phyloP scores from a whole-genome alignment of 2,888 invertebrate species.

The Erebia palarica region DNA sequence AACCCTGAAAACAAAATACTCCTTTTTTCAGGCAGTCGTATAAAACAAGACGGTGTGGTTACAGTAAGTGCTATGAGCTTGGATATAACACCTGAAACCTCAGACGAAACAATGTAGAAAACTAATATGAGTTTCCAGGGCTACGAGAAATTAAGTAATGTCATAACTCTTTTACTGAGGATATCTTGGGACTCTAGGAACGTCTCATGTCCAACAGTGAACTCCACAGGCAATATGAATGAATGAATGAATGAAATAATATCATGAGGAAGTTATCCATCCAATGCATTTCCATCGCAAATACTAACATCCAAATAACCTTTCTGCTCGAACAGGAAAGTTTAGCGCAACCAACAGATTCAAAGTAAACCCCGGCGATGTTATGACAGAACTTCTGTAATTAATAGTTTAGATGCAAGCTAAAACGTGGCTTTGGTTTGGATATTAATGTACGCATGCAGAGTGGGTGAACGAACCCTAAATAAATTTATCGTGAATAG shows the following conservation, averaged over 20 bases:
- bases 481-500: background rate
- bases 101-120: constrained; percentile 20
- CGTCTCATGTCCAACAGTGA: too few relatives aligned
- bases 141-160: constrained; percentile 58
- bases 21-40: too few relatives aligned
- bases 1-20: too few relatives aligned
- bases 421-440: background rate
- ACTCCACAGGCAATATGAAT: too few relatives aligned
- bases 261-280: too few relatives aligned
- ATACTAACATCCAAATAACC: constrained; percentile 6
- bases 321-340: background rate
- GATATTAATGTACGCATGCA: constrained; percentile 5
- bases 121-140: constrained; percentile 40
- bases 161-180: constrained; percentile 53
- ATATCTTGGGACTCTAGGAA: too few relatives aligned
- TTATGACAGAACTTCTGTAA: constrained; percentile 31
- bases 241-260: too few relatives aligned
- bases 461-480: background rate
- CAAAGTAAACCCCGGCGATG: constrained; percentile 24
- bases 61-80: too few relatives aligned
- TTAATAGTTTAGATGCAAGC: constrained; percentile 25
- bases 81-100: background rate
- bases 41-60: too few relatives aligned
- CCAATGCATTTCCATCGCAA: background rate
- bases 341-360: constrained; percentile 10